Conservation (phyloP, 1,140 invertebrate genomes). For the Ceratosolen fusciceps region DNA sequence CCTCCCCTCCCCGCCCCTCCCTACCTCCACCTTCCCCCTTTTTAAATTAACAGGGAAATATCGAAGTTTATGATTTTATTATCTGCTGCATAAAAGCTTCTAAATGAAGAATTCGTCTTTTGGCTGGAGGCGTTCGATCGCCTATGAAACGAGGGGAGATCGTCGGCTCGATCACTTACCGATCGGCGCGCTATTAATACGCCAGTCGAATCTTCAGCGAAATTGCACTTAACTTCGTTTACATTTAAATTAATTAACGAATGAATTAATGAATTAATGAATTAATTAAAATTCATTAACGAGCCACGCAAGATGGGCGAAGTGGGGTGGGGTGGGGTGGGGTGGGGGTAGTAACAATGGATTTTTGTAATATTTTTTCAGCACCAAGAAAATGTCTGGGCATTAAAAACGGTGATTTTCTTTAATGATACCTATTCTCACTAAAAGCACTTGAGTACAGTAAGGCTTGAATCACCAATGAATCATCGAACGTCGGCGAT, state of each 20-base stretch:
- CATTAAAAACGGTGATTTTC: background rate
- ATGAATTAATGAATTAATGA: too few relatives aligned
- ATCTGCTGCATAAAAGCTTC: background rate
- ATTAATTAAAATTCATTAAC: background rate
- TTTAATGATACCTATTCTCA: slow-evolving; percentile 11
- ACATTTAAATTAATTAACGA: too few relatives aligned
- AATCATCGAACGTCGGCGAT: slow-evolving; percentile 63
- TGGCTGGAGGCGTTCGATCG: background rate
- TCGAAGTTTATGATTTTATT: background rate
- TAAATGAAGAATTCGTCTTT: background rate
- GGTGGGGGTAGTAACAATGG: too few relatives aligned
- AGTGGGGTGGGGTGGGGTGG: too few relatives aligned
- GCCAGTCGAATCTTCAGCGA: background rate
- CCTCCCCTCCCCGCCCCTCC: background rate
- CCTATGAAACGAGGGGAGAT: background rate
- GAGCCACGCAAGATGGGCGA: too few relatives aligned
- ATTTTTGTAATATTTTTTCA: background rate
- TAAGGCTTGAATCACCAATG: slow-evolving; percentile 62
- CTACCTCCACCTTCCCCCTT: background rate
- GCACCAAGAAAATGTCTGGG: background rate
- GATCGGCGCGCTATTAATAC: background rate
- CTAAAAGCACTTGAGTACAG: slow-evolving; percentile 50
- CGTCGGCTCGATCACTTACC: background rate
- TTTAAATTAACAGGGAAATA: slow-evolving; percentile 1
- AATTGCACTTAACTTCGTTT: too few relatives aligned